Percentiles rank a stretch among this genome's conserved stretches.
Conservation (phyloP, 2,797 vertebrate species). For the Sebastolobus altivelis region DNA sequence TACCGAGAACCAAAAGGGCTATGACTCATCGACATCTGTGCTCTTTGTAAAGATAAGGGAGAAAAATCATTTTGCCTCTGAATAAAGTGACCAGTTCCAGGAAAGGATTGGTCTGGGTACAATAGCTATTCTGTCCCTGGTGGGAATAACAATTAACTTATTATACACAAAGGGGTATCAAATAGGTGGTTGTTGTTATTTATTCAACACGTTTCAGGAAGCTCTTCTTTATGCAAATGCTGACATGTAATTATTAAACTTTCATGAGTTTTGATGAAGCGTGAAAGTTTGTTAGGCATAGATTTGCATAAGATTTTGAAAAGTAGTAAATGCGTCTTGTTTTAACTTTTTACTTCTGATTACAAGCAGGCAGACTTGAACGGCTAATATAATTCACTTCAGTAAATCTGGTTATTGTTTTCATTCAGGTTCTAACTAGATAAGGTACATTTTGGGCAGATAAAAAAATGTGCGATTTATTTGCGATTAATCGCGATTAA, state of each 20-base stretch:
- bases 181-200: neutral
- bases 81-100: conserved; percentile 12
- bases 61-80: conserved; percentile 28
- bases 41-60: conserved; percentile 22
- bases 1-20: neutral
- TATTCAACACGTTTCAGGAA: neutral
- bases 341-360: neutral
- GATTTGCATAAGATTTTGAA: neutral
- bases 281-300: neutral
- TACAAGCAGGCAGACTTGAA: neutral
- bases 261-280: neutral
- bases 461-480: no score
- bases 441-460: neutral
- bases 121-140: neutral
- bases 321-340: neutral
- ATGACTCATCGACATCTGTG: conserved; percentile 15
- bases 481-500: no score
- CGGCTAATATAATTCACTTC: neutral
- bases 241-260: neutral
- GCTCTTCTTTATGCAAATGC: neutral
- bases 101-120: neutral
- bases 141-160: conserved; percentile 24
- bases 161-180: neutral
- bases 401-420: conserved; percentile 9
- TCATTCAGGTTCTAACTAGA: neutral